Base-by-base conservation (phyloP, 2,797 vertebrate species). In the Hyperoplus immaculatus region DNA sequence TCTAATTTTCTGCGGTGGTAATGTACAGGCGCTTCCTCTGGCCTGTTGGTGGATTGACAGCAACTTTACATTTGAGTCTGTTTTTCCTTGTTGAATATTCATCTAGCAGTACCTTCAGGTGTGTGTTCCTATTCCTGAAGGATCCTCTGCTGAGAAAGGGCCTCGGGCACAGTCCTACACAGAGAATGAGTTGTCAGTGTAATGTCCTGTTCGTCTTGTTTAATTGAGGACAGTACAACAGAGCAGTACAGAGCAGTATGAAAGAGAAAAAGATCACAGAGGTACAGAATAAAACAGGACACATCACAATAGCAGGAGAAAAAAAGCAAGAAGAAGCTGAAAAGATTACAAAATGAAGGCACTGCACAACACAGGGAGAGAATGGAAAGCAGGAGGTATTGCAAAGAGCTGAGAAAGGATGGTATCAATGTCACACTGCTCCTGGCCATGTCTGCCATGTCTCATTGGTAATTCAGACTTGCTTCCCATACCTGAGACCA, bases 181-280 rank as follows among this genome's bases (percentile, higher is more conserved):
- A 69, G 70, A 72, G 75, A 78, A 75, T 51, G 64, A 53, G 73
- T 83, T 87, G 80, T 88, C 88, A 83, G 84, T 66, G 51, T 66
- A 64, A 36, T 86, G 82, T 72, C 84, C 87, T 54, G 78, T 87
- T 88, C 66, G 66, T 45, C 61, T 83, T 75, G 66, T 90, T 87
- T 91, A 91, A 92, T 84, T 84, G 89, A 90, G 85, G 77, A 89
- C 79, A 45, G 69, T 41, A 50, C 71, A 65, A 82, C 78, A 72
- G 59, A 69, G 64, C 63, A 74, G 29, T 29, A 29, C 29, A 29
- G 29, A 29, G 29, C 29, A 29, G 29, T 29, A 29, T 29, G 29
- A 29, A 29, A 29, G 29, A 29, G 29, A 60, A 87, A 67, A 63
- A 64, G 90, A 90, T 91, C 85, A 88, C 76, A 83, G 71, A 36